Evolutionary conservation across 2,797 vertebrate species (phyloP).

Genomic region (Streptopelia turtur): DNA sequence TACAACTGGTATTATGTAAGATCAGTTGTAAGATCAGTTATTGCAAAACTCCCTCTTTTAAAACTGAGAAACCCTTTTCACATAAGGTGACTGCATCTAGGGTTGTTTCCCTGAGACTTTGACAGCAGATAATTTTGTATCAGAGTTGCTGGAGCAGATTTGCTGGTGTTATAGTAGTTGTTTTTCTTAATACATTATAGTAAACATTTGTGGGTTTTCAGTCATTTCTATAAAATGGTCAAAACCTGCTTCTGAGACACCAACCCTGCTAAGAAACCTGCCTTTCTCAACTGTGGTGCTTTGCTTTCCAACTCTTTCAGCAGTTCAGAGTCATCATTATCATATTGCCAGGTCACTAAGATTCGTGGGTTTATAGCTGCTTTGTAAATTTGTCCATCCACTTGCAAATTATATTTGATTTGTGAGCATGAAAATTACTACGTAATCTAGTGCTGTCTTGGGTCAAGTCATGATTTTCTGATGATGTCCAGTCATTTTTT

Average conservation of each 20-base stretch:
- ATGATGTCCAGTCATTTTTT: neutral
- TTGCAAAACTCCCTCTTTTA: neutral
- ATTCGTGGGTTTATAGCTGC: neutral
- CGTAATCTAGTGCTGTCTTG: neutral
- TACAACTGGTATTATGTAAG: neutral
- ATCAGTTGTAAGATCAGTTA: neutral
- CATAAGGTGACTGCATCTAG: neutral
- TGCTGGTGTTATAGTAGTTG: neutral
- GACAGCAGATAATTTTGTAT: neutral
- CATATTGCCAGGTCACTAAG: neutral
- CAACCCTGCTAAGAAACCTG: neutral
- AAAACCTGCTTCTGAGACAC: neutral
- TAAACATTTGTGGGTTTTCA: neutral
- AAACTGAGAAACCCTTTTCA: neutral
- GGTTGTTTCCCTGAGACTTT: neutral
- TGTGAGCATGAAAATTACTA: neutral
- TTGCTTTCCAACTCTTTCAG: neutral
- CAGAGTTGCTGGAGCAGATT: neutral
- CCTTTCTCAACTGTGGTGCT: neutral
- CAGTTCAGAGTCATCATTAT: neutral
- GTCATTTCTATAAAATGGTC: neutral
- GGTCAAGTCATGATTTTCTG: neutral
- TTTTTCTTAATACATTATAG: neutral
- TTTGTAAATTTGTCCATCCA: neutral
- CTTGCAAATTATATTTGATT: neutral